Conservation (phyloP, 2,888 invertebrate species). For the Caradrina kadenii region DNA sequence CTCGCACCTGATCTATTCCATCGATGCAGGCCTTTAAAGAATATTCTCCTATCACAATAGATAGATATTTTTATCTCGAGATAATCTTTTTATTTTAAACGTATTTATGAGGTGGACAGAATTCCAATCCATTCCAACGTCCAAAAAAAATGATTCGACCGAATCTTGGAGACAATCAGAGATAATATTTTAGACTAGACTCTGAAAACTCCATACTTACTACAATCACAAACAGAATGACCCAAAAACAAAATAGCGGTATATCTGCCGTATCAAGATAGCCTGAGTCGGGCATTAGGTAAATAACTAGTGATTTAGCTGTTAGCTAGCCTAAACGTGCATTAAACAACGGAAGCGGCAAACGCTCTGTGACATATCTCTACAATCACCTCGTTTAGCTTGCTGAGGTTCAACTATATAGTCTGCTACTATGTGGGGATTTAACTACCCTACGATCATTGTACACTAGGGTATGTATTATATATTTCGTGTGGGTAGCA, state of each 20-base stretch:
- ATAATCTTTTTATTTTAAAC: conserved; percentile 8
- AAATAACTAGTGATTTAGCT: conserved; percentile 46
- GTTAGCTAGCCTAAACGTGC: conserved; percentile 46
- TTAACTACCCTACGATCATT: neutral
- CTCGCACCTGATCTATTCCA: conserved; percentile 70
- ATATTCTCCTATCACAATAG: conserved; percentile 38
- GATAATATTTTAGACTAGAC: neutral
- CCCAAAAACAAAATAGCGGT: conserved; percentile 1
- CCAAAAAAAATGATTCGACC: neutral
- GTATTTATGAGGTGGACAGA: neutral
- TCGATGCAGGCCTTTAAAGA: conserved; percentile 52
- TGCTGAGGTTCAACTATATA: conserved; percentile 16
- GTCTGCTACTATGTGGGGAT: neutral
- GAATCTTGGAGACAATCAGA: neutral
- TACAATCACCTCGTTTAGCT: conserved; percentile 33
- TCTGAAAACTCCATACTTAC: neutral
- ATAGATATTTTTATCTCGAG: conserved; percentile 15
- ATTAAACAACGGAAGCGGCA: conserved; percentile 40
- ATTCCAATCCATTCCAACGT: neutral
- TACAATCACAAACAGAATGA: neutral
- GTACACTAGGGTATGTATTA: neutral
- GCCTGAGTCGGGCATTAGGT: conserved; percentile 24
- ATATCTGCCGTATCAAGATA: conserved; percentile 22
- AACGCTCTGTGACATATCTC: conserved; percentile 43
- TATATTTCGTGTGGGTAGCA: neutral